Evolutionary conservation across 2,888 invertebrate genomes (phyloP), one percentile per base, ranked within the genome.

Genomic region (Philaethria dido): DNA sequence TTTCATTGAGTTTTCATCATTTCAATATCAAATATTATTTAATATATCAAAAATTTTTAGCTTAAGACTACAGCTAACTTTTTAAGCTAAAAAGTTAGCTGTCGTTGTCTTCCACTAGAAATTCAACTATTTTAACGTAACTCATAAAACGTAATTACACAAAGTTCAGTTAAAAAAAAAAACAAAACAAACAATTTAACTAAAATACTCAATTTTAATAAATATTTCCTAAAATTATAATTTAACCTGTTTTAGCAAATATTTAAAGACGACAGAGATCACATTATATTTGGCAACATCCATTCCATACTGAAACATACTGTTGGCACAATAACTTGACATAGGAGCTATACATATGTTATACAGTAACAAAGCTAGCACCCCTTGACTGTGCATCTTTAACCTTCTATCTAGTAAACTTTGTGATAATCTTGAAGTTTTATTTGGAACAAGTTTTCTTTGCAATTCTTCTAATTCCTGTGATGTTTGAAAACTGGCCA

Each of bases 261-360:
- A 86, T 70, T 87, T 86, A 75, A 89, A 69, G 71, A 92, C 66
- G 62, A 82, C 72, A 16, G 85, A 78, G 18, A 87, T 71, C 52
- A 91, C 79, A 69, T 90, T 90, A 72, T 91, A 90, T 73, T 86
- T 87, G 18, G 92, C 92, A 9, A 83, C 88, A 66, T 92, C 92
- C 74, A 92, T 79, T 25, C 92, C 92, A 61, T 87, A 92, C 63
- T 91, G 86, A 8, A 92, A 70, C 33, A 90, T 85, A 60, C 75
- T 88, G 65, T 88, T 82, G 0, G 89, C 92, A 71, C 90, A 92
- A 66, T 91, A 91, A 0, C 81, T 71, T 0, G 92, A 91, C 84
- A 92, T 87, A 0, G 92, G 91, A 0, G 89, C 89, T 20, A 91
- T 76, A 69, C 92, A 92, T 3, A 87, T 83, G 59, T 92, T 88